Percentiles rank a stretch among this genome's conserved stretches.
These are phyloP conservation scores for Crotalus tigris DNA, from an alignment of 2,113 vertebrate species.

Conservation along the genomic window DNA sequence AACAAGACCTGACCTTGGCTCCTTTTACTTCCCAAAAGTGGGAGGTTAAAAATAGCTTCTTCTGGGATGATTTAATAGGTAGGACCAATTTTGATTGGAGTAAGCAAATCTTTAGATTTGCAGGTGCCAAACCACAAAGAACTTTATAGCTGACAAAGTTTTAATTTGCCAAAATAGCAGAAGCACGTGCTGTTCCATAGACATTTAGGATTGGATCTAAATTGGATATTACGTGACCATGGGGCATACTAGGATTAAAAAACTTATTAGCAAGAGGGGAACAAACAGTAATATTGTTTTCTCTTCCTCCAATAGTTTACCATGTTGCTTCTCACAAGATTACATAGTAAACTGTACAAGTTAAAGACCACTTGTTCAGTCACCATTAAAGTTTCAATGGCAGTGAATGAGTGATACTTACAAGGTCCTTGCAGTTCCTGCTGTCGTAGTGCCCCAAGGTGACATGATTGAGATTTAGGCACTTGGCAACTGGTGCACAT, in stretches of 20 bases:
- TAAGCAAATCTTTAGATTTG: not conserved
- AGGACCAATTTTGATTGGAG: not conserved
- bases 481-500: not conserved
- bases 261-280: not conserved
- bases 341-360: not conserved
- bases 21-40: not conserved
- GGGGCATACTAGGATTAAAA: not conserved
- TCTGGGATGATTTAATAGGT: not conserved
- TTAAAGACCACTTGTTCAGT: not conserved
- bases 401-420: not conserved
- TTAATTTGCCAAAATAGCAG: not conserved
- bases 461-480: not conserved
- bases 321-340: not conserved
- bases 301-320: not conserved
- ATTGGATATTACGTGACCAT: not conserved
- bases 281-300: not conserved
- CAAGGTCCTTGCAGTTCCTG: not conserved
- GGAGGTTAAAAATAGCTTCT: not conserved
- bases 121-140: not conserved
- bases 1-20: not conserved
- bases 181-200: not conserved
- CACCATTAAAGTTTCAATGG: not conserved
- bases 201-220: not conserved
- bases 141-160: not conserved
- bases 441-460: not conserved